Percentiles rank a stretch among this genome's conserved stretches.
Conservation (phyloP, 2,797 vertebrate genomes). For the Craterocephalus amniculus region DNA sequence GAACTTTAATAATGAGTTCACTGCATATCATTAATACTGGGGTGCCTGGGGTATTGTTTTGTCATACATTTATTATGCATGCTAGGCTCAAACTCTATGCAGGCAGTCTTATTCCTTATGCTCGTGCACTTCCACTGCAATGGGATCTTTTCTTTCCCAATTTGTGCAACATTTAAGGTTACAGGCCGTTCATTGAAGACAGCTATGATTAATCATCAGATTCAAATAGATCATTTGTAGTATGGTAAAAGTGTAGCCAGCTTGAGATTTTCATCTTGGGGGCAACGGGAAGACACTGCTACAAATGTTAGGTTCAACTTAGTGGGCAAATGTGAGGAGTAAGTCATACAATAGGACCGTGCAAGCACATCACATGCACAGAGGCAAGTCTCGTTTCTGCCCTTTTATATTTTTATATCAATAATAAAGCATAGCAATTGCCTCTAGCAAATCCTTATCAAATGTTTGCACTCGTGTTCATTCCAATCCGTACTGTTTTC, state of each 20-base stretch:
- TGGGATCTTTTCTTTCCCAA: slow-evolving; percentile 41
- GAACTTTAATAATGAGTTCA: slow-evolving; percentile 85
- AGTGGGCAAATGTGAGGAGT: slow-evolving; percentile 41
- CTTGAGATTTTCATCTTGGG: slow-evolving; percentile 61
- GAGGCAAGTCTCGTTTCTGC: slow-evolving; percentile 49
- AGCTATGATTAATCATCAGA: slow-evolving; percentile 75
- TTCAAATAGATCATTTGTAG: slow-evolving; percentile 77
- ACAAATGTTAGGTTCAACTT: slow-evolving; percentile 58
- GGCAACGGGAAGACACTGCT: slow-evolving; percentile 42
- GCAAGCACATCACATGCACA: slow-evolving; percentile 47
- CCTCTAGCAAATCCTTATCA: slow-evolving; percentile 77
- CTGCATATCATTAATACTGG: slow-evolving; percentile 82
- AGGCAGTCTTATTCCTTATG: slow-evolving; percentile 63
- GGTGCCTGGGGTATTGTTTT: slow-evolving; percentile 82
- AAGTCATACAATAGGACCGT: slow-evolving; percentile 45
- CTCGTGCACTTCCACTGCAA: slow-evolving; percentile 52
- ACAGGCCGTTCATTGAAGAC: slow-evolving; percentile 62
- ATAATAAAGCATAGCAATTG: slow-evolving; percentile 71
- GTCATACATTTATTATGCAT: slow-evolving; percentile 83
- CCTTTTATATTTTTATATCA: slow-evolving; percentile 68
- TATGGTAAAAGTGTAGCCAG: slow-evolving; percentile 67
- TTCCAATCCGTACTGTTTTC: slow-evolving; percentile 65
- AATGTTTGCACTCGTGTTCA: slow-evolving; percentile 79
- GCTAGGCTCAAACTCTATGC: slow-evolving; percentile 67
- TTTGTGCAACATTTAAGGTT: slow-evolving; percentile 65